Base-by-base conservation (phyloP, 2,888 invertebrate species). In the Ectobius pallidus region DNA sequence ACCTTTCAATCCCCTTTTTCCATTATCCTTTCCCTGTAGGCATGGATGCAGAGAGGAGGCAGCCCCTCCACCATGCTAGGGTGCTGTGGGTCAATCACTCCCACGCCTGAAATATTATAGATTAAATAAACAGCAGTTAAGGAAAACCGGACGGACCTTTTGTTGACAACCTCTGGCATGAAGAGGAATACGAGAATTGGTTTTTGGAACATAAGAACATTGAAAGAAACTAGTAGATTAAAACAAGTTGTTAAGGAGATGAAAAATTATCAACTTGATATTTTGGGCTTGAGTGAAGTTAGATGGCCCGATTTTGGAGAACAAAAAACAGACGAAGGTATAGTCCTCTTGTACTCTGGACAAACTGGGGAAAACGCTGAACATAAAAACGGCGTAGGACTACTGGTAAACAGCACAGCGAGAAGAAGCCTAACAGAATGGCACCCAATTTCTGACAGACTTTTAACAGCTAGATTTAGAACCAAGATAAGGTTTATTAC, bases 231-330 rank as follows among this genome's bases (percentile, higher is more conserved):
- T 20, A 58, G 27, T 25, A 27, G 58, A 58, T 58, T 58, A 30
- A 58, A 58, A 20, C 27, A 58, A 18, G 6, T 4, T 4, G n/a
- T n/a, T n/a, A 46, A 46, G 46, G 46, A 46, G 16, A 46, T 46
- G 46, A 49, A 49, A 49, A 49, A 49, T 49, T 20, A 55, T 16
- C 9, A 20, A 55, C 22, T 55, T 9, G 55, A 58, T 14, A 27
- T 14, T 16, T 27, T 58, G 18, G 58, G 58, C 2, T 3, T 58
- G 3, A 27, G 58, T 30, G 30, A 58, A 27, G 27, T 27, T 7
- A 58, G 58, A 58, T 58, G 58, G 58, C 16, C 27, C 9, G 58
- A 58, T 20, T 58, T 58, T 58, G 27, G 58, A 16, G 58, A 30
- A 58, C 18, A 20, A 20, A 7, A 25, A 30, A 16, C 27, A 27